Percentiles rank a stretch among this genome's conserved stretches.
Evolutionary conservation across 2,113 vertebrate genomes (phyloP).

Genomic region (Platichthys flesus): DNA sequence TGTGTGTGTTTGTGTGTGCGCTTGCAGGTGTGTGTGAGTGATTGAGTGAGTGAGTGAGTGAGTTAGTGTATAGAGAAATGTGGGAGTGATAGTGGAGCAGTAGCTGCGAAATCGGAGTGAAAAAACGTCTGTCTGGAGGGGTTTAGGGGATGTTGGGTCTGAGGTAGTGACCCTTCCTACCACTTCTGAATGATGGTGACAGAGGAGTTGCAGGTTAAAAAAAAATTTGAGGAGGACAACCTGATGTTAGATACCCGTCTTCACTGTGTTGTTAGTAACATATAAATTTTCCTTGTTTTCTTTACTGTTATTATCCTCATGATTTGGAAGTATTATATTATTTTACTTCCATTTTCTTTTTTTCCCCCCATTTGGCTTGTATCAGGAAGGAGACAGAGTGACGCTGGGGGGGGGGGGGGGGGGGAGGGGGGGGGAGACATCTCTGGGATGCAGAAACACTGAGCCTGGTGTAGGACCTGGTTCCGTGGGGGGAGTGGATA

Average conservation of each 20-base stretch:
- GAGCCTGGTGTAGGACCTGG: slow-evolving; percentile 66
- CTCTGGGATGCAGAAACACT: slow-evolving; percentile 71
- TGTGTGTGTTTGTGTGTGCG: no score
- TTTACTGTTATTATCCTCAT: background rate
- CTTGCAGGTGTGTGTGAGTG: no score
- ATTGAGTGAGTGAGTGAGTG: no score
- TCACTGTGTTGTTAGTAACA: no score
- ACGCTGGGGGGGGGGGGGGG: slow-evolving; percentile 12
- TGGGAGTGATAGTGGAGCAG: slow-evolving; percentile 4
- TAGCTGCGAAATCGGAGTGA: slow-evolving; percentile 37
- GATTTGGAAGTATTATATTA: no score
- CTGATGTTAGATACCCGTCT: background rate
- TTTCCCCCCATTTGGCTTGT: slow-evolving; percentile 9
- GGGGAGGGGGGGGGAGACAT: slow-evolving; percentile 23
- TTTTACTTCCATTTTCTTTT: no score
- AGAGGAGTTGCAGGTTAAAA: background rate
- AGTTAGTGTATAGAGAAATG: background rate
- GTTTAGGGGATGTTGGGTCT: slow-evolving; percentile 24
- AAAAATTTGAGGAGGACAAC: background rate
- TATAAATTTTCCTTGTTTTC: background rate
- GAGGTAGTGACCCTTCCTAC: slow-evolving; percentile 49
- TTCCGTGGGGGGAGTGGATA: slow-evolving; percentile 67
- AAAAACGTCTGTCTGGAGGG: slow-evolving; percentile 62
- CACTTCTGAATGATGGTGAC: slow-evolving; percentile 44
- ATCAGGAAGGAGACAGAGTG: slow-evolving; percentile 30